phyloP scores from a whole-genome alignment of 1,140 invertebrate genomes.

The Zaprionus vittiger region DNA sequence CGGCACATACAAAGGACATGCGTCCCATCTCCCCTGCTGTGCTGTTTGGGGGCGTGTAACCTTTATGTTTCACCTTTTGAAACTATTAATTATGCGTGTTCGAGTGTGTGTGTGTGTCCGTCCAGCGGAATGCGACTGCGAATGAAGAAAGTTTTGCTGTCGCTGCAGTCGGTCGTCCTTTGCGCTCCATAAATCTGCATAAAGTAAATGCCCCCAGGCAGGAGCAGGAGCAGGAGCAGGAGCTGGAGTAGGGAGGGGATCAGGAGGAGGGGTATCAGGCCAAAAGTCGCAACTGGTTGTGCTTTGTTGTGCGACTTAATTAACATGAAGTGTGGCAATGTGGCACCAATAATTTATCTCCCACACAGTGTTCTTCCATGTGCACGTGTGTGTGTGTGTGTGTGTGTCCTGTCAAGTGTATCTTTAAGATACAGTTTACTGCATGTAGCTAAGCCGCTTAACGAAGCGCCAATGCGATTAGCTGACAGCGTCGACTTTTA shows the following conservation, averaged over 20 bases:
- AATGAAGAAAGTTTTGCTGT: constrained; percentile 69
- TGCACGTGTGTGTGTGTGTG: background rate
- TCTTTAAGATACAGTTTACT: constrained; percentile 58
- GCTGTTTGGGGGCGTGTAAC: constrained; percentile 42
- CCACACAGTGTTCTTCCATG: background rate
- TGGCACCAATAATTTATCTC: constrained; percentile 48
- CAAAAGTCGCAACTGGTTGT: constrained; percentile 47
- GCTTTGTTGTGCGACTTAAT: constrained; percentile 46
- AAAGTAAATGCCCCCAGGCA: constrained; percentile 55
- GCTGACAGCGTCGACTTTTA: constrained; percentile 63
- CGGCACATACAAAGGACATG: constrained; percentile 22
- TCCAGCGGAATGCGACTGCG: constrained; percentile 34
- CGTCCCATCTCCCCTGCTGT: background rate
- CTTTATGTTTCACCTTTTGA: constrained; percentile 67
- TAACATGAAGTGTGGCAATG: constrained; percentile 40
- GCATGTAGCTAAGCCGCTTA: constrained; percentile 61
- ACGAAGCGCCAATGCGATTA: constrained; percentile 66
- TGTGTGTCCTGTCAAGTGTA: constrained; percentile 11
- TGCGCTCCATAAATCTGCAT: constrained; percentile 73
- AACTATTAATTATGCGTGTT: constrained; percentile 71
- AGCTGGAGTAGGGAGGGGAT: too few relatives aligned
- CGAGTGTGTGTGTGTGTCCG: background rate
- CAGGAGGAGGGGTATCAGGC: background rate
- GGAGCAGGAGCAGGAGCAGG: background rate
- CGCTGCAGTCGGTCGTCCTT: constrained; percentile 50